These are phyloP conservation scores for Nesidiocoris tenuis DNA, from an alignment of 2,888 invertebrate genomes.

Conservation along the genomic window DNA sequence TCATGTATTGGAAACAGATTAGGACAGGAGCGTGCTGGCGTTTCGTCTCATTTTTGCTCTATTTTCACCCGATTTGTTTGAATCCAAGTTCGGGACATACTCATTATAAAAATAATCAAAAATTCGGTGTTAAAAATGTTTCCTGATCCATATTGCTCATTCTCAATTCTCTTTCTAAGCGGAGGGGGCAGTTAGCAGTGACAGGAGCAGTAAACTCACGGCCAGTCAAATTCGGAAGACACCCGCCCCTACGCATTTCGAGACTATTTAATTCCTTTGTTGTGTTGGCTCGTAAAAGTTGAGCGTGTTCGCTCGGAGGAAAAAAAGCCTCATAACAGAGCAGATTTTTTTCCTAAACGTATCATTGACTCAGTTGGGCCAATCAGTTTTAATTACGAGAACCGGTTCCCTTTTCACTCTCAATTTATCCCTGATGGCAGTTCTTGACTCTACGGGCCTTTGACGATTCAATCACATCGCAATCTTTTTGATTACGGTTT, in stretches of 20 bases:
- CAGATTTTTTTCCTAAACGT: constrained; percentile 2
- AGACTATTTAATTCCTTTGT: constrained; percentile 18
- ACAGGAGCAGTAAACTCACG: no score
- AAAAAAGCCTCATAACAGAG: constrained; percentile 5
- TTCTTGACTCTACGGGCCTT: not conserved
- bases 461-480: not conserved
- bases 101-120: no score
- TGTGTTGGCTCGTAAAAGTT: constrained; percentile 27
- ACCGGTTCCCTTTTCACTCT: constrained; percentile 11
- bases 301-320: constrained; percentile 32
- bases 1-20: no score
- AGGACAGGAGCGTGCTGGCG: no score
- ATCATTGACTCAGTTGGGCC: constrained; percentile 1
- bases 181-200: no score
- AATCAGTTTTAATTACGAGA: constrained; percentile 10
- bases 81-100: no score
- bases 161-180: no score
- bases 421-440: constrained; percentile 1
- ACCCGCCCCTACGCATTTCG: constrained; percentile 21
- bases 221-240: not conserved
- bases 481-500: not conserved
- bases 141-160: no score
- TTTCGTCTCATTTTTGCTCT: no score
- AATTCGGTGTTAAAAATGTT: no score
- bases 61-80: no score